Percentiles rank a stretch among this genome's conserved stretches.
Conservation (phyloP, 2,888 invertebrate genomes). For the Polyommatus iphigenia region DNA sequence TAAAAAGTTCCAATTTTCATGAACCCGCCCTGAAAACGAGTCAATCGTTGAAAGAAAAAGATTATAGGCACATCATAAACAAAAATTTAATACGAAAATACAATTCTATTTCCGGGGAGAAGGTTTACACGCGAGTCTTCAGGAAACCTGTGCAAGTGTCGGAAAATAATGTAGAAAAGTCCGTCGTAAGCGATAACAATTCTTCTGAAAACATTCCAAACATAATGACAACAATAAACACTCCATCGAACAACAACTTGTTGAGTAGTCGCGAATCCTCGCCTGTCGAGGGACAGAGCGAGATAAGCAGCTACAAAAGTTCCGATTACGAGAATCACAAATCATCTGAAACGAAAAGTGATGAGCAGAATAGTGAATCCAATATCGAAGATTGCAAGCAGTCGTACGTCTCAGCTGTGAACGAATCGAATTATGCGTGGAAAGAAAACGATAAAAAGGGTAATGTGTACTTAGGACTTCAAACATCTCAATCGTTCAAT, state of each 20-base stretch:
- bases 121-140: slow-evolving; percentile 69
- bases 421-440: slow-evolving; percentile 48
- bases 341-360: slow-evolving; percentile 40
- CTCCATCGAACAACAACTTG: slow-evolving; percentile 29
- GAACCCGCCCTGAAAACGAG: slow-evolving; percentile 55
- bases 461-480: slow-evolving; percentile 50
- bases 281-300: slow-evolving; percentile 66
- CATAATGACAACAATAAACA: slow-evolving; percentile 58
- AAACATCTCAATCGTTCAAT: slow-evolving; percentile 71
- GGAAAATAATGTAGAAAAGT: slow-evolving; percentile 46
- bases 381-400: slow-evolving; percentile 38
- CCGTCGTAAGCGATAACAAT: slow-evolving; percentile 51
- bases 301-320: slow-evolving; percentile 76
- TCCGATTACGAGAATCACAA: slow-evolving; percentile 73
- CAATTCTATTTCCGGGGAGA: slow-evolving; percentile 70
- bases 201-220: slow-evolving; percentile 71
- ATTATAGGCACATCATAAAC: slow-evolving; percentile 63
- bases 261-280: slow-evolving; percentile 63
- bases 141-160: slow-evolving; percentile 49
- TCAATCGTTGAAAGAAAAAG: slow-evolving; percentile 66
- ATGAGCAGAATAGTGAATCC: slow-evolving; percentile 22
- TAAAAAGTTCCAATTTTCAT: slow-evolving; percentile 67
- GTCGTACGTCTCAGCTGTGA: slow-evolving; percentile 52
- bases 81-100: slow-evolving; percentile 64
- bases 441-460: slow-evolving; percentile 35